These are phyloP conservation scores for Cetonia aurata DNA, from an alignment of 2,888 invertebrate species.

Conservation along the genomic window DNA sequence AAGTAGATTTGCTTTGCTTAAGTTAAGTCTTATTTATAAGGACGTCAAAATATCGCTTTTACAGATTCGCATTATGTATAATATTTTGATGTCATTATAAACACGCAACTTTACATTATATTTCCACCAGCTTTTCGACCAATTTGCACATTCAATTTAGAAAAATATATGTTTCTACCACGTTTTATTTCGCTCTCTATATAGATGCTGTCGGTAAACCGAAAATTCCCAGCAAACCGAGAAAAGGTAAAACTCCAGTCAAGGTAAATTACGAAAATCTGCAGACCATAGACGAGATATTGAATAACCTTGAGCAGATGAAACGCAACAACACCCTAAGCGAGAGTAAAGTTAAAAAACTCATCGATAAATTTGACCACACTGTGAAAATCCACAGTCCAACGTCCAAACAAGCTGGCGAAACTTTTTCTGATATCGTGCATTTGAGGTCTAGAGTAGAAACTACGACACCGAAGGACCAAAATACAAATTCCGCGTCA, in stretches of 20 bases:
- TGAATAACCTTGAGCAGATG: conserved; percentile 60
- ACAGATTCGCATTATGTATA: no score
- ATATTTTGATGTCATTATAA: no score
- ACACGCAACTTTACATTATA: not conserved
- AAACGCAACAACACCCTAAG: conserved; percentile 49
- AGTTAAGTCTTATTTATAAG: no score
- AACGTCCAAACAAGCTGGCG: not conserved
- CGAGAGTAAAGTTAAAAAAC: conserved; percentile 49
- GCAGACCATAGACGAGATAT: conserved; percentile 61
- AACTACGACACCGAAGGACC: conserved; percentile 6
- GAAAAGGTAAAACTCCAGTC: conserved; percentile 12
- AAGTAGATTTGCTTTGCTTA: no score
- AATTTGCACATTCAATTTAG: not conserved
- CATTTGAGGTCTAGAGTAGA: conserved; percentile 8
- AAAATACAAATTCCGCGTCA: conserved; percentile 48
- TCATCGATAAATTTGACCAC: conserved; percentile 62
- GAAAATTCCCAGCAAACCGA: conserved; percentile 35
- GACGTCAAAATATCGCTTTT: no score
- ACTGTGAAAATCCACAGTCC: conserved; percentile 36
- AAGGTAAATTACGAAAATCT: conserved; percentile 48
- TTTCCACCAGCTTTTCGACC: conserved; percentile 6
- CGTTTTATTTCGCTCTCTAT: not conserved
- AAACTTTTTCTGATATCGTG: not conserved
- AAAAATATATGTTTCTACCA: not conserved
- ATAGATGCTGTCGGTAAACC: not conserved